These are phyloP conservation scores for Tenthredo amoena DNA, from an alignment of 2,888 invertebrate genomes.

Conservation along the genomic window DNA sequence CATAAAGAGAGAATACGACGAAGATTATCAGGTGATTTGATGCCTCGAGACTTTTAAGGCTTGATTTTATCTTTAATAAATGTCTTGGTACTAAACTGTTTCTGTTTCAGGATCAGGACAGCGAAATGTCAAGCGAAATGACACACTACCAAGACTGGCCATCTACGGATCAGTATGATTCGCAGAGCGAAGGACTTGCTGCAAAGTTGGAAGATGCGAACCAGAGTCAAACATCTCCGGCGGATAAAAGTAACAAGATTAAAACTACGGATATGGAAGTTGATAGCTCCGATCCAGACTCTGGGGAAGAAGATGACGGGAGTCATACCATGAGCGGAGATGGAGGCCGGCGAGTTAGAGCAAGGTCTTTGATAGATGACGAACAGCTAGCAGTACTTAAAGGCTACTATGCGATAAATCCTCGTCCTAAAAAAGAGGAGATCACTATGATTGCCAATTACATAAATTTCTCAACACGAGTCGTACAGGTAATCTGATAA, in stretches of 20 bases:
- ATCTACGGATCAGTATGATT: conserved; percentile 72
- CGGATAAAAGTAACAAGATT: conserved; percentile 67
- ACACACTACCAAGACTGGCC: conserved; percentile 72
- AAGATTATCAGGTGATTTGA: conserved; percentile 70
- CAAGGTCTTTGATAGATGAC: conserved; percentile 96
- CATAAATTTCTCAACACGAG: conserved; percentile 81
- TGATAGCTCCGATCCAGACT: conserved; percentile 69
- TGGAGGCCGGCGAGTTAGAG: conserved; percentile 90
- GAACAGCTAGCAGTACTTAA: conserved; percentile 95
- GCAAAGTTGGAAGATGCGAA: conserved; percentile 87
- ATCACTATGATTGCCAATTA: conserved; percentile 92
- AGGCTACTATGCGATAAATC: conserved; percentile 93
- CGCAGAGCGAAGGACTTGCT: conserved; percentile 87
- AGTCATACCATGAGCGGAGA: conserved; percentile 77
- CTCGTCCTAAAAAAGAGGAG: conserved; percentile 96
- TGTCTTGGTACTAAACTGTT: background rate
- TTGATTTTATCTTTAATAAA: background rate
- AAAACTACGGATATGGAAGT: conserved; percentile 56
- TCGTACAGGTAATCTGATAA: conserved; percentile 70
- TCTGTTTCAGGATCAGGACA: conserved; percentile 86
- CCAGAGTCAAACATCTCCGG: conserved; percentile 79
- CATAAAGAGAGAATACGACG: conserved; percentile 72
- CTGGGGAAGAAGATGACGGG: conserved; percentile 80
- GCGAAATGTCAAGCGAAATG: conserved; percentile 75
- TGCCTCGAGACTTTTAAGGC: background rate